These are phyloP conservation scores for Bryconaethiops microstoma DNA, from an alignment of 2,797 vertebrate genomes.

Conservation along the genomic window DNA sequence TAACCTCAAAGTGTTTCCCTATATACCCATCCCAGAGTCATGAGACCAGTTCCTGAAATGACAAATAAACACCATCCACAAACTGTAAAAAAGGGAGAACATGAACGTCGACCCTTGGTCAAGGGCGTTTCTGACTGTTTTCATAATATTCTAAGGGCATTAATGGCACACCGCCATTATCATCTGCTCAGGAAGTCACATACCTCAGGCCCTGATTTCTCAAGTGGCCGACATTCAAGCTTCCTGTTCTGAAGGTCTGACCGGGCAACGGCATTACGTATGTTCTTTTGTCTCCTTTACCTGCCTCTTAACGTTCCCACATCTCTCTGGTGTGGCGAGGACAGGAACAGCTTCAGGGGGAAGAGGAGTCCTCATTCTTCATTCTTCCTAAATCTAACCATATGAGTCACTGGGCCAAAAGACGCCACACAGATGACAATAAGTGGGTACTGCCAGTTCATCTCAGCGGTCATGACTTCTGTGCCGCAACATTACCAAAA, in stretches of 20 bases:
- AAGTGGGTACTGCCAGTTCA: constrained; percentile 41
- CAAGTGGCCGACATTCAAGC: constrained; percentile 10
- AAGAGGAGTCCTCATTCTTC: constrained; percentile 42
- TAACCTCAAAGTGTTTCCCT: not conserved
- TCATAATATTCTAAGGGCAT: not conserved
- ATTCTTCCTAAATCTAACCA: constrained; percentile 48
- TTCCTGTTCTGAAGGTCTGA: constrained; percentile 36
- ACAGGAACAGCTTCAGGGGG: constrained; percentile 1
- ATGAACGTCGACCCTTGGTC: not conserved
- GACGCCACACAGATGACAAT: constrained; percentile 28
- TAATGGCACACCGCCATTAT: not conserved
- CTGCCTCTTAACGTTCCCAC: constrained; percentile 37
- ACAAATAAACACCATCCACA: not conserved
- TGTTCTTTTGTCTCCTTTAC: constrained; percentile 33
- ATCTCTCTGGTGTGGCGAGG: constrained; percentile 10
- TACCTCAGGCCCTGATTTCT: constrained; percentile 11
- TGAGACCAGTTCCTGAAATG: not conserved
- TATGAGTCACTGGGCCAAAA: constrained; percentile 54
- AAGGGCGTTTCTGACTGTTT: constrained; percentile 10
- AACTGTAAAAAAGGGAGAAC: not conserved
- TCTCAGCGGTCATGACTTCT: constrained; percentile 40
- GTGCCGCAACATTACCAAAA: not conserved
- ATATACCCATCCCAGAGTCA: no score
- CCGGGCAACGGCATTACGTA: constrained; percentile 24
- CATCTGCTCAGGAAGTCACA: constrained; percentile 18